Evolutionary conservation across 2,113 vertebrate genomes (phyloP).

Genomic region (Axis porcinus): DNA sequence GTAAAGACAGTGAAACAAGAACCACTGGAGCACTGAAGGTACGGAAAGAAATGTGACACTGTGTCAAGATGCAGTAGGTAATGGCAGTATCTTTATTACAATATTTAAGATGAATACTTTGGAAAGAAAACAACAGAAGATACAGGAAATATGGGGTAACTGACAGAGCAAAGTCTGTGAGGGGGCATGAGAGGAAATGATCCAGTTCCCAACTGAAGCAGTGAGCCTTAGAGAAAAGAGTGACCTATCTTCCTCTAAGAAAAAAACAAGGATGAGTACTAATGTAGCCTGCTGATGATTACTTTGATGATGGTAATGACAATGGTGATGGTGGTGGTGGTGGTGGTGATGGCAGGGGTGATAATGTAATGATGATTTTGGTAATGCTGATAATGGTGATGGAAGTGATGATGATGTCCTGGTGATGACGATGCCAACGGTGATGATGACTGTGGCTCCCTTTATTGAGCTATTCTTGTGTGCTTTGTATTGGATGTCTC

Average conservation of each 20-base stretch:
- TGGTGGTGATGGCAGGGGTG: no score
- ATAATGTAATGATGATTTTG: no score
- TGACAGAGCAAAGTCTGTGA: background rate
- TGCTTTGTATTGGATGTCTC: background rate
- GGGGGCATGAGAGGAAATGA: background rate
- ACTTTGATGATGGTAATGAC: no score
- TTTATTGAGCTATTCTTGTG: background rate
- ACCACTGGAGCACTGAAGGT: background rate
- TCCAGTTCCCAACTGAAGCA: background rate
- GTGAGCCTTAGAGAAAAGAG: background rate
- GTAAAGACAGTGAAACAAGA: background rate
- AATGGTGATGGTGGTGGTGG: accelerated
- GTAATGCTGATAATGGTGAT: background rate
- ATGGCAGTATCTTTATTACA: background rate
- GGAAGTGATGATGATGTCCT: no score
- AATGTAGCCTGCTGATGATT: background rate
- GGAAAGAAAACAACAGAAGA: background rate
- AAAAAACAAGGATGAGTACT: background rate
- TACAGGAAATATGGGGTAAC: background rate
- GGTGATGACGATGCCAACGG: background rate
- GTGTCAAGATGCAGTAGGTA: background rate
- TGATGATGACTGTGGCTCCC: background rate
- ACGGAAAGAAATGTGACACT: no score
- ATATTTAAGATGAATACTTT: background rate
- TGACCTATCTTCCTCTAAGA: background rate